Conservation (phyloP, 2,888 invertebrate species). For the Dicroscelio sp. region DNA sequence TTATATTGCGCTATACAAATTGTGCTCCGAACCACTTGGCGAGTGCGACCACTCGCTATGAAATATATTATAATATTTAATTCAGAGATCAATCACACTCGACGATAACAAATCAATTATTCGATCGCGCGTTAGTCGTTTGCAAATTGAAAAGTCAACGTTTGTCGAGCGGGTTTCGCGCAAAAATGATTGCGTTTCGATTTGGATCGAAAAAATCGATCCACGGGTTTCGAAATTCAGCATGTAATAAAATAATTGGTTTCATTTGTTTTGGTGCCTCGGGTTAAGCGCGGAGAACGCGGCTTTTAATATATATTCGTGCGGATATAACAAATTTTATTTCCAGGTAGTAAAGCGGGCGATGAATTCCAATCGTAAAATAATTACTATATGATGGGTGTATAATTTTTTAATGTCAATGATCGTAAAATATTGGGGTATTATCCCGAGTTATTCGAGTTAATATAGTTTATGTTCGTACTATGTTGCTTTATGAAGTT, state of each 20-base stretch:
- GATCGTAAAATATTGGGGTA: conserved; percentile 47
- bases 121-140: no score
- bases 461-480: no score
- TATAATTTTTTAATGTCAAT: conserved; percentile 23
- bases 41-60: conserved; percentile 31
- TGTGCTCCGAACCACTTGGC: conserved; percentile 72
- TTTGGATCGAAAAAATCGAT: background rate
- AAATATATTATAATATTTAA: conserved; percentile 60
- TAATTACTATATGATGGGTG: conserved; percentile 44
- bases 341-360: conserved; percentile 65
- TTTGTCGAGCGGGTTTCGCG: no score
- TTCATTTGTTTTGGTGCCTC: conserved; percentile 73
- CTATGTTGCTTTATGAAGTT: no score
- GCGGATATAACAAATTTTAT: conserved; percentile 75
- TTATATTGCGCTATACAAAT: conserved; percentile 73
- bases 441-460: conserved; percentile 54
- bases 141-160: no score
- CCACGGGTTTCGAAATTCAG: background rate
- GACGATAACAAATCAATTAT: conserved; percentile 42
- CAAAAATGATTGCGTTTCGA: no score
- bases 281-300: conserved; percentile 48
- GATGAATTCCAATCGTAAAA: conserved; percentile 55
- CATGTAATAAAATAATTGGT: conserved; percentile 46
- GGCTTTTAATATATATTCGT: conserved; percentile 59
- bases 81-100: conserved; percentile 40